phyloP scores from a whole-genome alignment of 2,113 vertebrate species.

The Odocoileus hemionus region DNA sequence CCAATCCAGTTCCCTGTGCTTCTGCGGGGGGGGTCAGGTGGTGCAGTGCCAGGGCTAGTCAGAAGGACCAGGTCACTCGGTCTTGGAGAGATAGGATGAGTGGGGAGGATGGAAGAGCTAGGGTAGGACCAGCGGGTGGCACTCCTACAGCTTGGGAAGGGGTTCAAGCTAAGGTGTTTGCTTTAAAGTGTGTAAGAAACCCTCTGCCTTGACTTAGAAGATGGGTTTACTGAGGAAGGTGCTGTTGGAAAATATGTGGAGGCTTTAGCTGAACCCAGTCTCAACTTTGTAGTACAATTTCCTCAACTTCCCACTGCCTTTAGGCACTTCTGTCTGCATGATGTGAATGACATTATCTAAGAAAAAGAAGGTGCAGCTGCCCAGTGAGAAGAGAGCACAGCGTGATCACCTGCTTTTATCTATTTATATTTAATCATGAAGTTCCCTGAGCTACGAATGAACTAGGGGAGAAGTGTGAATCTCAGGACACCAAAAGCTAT shows the following conservation, averaged over 20 bases:
- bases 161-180: neutral
- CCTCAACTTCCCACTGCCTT: neutral
- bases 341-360: neutral
- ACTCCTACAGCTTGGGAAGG: rapidly evolving
- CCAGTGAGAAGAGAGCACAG: neutral
- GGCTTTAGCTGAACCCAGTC: neutral
- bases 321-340: neutral
- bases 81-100: neutral
- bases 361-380: neutral
- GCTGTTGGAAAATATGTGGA: neutral
- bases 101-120: neutral
- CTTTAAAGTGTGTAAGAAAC: neutral
- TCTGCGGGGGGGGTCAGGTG: too few species aligned
- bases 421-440: neutral
- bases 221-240: neutral
- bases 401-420: neutral
- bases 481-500: neutral
- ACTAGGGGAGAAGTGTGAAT: neutral
- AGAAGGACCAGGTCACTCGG: neutral
- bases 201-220: neutral
- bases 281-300: neutral
- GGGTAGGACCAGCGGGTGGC: too few species aligned
- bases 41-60: neutral
- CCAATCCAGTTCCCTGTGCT: neutral
- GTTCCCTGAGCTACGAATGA: neutral